A percentile compares a stretch with the other conserved stretches of the same genome.
Conservation (phyloP, 2,113 vertebrate genomes). For the Barnardius zonarius region DNA sequence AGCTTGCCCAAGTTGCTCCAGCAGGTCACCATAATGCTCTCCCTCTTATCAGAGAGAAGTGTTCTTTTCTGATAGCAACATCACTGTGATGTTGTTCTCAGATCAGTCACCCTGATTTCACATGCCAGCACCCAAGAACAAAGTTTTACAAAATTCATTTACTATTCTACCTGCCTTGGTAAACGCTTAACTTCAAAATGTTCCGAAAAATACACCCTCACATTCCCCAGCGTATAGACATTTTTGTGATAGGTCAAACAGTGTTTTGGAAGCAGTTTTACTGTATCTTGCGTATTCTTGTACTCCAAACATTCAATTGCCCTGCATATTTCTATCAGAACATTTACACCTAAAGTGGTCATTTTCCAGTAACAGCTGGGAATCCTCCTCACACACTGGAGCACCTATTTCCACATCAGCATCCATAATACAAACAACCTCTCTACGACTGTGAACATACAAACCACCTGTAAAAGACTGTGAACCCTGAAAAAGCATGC, state of each 20-base stretch:
- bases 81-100: neutral
- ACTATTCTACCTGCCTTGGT: neutral
- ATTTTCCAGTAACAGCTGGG: neutral
- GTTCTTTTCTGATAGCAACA: neutral
- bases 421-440: neutral
- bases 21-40: neutral
- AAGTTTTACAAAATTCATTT: neutral
- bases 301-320: neutral
- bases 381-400: neutral
- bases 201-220: neutral
- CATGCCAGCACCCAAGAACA: neutral
- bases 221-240: neutral
- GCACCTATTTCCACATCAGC: neutral
- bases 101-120: neutral
- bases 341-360: neutral
- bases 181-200: neutral
- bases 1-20: neutral
- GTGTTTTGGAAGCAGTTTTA: neutral
- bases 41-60: neutral
- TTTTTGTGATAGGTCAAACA: neutral
- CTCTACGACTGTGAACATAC: neutral
- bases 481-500: neutral
- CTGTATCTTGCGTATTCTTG: neutral
- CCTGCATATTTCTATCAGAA: neutral
- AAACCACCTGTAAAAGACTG: neutral